Evolutionary conservation across 2,888 invertebrate genomes (phyloP), one percentile per base, ranked within the genome.

Genomic region (Cataglyphis livida): DNA sequence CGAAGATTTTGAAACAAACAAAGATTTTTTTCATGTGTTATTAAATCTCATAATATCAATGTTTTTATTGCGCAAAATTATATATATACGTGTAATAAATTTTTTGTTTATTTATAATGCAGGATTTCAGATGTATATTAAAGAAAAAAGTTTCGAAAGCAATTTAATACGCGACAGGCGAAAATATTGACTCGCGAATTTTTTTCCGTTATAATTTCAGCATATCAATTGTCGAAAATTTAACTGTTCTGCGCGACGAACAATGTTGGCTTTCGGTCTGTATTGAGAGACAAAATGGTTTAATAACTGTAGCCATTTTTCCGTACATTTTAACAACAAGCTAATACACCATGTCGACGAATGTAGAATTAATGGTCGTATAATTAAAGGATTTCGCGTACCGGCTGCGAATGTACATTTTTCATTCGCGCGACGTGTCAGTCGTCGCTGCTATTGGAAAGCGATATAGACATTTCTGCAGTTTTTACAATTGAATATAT

Each of bases 381-480:
- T 82, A 82, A 76, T 82, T 76, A 76, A 78, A 82, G 82, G 78
- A 82, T 82, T 82, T 82, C 73, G 65, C 61, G 73, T 73, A 44
- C 78, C 78, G 59, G 78, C 78, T 78, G 78, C 18, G 70, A 78
- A 41, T 65, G 76, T 74, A 78, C 82, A 81, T 74, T 86, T 83
- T 83, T 85, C 81, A 81, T 84, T 75, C 48, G 75, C 59, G 59
- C 48, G 62, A 68, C 82, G 81, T 79, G 74, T 87, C 83, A 82
- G 66, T 84, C 81, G 87, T 88, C 85, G 78, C 82, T 84, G 81
- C 65, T 87, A 90, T 89, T 71, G 88, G 85, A 89, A 90, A 88
- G 85, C 85, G 85, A 85, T 88, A 85, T 66, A 83, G 85, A 84
- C 82, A 71, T 78, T 87, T 85, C 54, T 75, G 65, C 73, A 90